phyloP scores from a whole-genome alignment of 1,140 invertebrate species.

The Drosophila willistoni region DNA sequence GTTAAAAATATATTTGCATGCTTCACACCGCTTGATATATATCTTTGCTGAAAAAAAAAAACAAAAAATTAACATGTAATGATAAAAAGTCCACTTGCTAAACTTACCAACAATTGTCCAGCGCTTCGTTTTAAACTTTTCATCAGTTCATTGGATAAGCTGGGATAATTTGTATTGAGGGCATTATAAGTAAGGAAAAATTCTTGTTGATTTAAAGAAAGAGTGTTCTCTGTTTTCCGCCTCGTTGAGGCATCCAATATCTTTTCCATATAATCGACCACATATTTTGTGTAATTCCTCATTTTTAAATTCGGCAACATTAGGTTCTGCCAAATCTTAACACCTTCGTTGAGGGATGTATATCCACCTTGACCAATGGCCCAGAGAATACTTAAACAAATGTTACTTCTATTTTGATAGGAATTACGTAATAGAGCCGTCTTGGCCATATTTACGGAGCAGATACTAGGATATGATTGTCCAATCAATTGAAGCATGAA shows the following conservation, averaged over 20 bases:
- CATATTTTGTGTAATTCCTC: constrained; percentile 89
- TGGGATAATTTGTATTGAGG: constrained; percentile 62
- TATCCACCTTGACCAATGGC: constrained; percentile 90
- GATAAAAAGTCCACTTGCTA: not conserved
- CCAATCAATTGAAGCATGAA: constrained; percentile 88
- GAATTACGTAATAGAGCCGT: constrained; percentile 87
- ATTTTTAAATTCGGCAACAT: constrained; percentile 90
- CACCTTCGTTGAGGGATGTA: constrained; percentile 87
- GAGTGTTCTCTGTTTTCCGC: constrained; percentile 23
- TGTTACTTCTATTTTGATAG: constrained; percentile 90
- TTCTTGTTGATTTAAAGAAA: constrained; percentile 73
- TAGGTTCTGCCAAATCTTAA: constrained; percentile 92
- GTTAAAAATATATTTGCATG: constrained; percentile 73
- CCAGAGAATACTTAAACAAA: constrained; percentile 91
- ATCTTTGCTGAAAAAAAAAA: constrained; percentile 51
- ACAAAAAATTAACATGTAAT: not conserved
- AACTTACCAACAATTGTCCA: constrained; percentile 58
- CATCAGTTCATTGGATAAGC: constrained; percentile 77
- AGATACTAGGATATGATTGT: constrained; percentile 86
- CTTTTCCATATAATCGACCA: constrained; percentile 88
- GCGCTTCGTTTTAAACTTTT: constrained; percentile 83
- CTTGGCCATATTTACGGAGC: constrained; percentile 86
- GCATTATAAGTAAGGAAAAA: constrained; percentile 83
- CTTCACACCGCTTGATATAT: constrained; percentile 62
- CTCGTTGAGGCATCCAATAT: constrained; percentile 83